Conservation (phyloP, 2,797 vertebrate species). For the Bradypodion pumilum region DNA sequence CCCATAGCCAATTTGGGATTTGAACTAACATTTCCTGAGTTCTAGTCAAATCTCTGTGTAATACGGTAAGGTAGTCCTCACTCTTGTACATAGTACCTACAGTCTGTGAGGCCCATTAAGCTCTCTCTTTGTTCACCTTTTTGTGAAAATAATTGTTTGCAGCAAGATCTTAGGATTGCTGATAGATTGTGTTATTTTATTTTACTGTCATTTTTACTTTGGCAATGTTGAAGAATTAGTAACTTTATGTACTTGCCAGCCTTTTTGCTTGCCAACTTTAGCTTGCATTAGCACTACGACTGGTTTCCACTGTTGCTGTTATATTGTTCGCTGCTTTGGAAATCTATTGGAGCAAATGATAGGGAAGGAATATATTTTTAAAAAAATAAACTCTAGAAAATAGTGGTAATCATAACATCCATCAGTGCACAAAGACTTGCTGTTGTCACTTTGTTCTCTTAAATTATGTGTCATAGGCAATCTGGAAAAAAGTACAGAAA, state of each 20-base stretch:
- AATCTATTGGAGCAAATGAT: background rate
- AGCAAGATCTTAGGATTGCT: too few relatives aligned
- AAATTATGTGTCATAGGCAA: background rate
- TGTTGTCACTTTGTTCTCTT: background rate
- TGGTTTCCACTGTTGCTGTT: background rate
- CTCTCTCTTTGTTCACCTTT: too few relatives aligned
- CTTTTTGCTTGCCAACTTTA: background rate
- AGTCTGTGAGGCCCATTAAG: too few relatives aligned
- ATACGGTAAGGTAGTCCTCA: too few relatives aligned
- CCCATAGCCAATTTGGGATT: too few relatives aligned
- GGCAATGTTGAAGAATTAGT: background rate
- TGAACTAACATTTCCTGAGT: too few relatives aligned
- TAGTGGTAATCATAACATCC: background rate
- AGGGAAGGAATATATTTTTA: background rate
- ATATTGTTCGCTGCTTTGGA: background rate
- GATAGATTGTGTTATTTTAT: background rate
- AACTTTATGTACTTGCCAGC: background rate
- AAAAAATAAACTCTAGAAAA: background rate
- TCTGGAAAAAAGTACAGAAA: background rate
- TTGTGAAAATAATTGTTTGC: too few relatives aligned
- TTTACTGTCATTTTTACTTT: background rate
- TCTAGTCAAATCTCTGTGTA: too few relatives aligned
- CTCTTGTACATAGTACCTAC: too few relatives aligned
- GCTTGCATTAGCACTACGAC: background rate
- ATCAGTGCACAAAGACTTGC: background rate